Evolutionary conservation across 2,888 invertebrate genomes (phyloP), one percentile per base, ranked within the genome.

Genomic region (Cheiracanthium punctorium): DNA sequence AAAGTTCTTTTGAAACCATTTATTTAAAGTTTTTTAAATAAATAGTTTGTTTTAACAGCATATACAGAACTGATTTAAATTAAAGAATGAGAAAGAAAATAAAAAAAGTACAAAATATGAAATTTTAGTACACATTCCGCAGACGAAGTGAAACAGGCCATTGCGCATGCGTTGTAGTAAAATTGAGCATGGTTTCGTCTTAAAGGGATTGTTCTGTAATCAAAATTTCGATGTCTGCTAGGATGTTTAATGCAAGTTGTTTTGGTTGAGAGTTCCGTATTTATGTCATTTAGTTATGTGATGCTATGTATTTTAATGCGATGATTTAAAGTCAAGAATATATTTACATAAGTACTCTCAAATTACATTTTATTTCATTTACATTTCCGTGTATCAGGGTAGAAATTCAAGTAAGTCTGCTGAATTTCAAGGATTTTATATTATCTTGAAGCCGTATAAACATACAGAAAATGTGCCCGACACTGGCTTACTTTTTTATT

Each of bases 151-250:
- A 85, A 79, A 79, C 72, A 77, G 58, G 33, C 33, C 41, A 74
- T 14, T 85, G 69, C 84, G 84, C 84, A 85, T 85, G 84, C 84
- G 79, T 85, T 70, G 74, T 79, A 52, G 73, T 74, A 74, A 64
- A 79, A 79, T 85, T 85, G 79, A 79, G 84, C 84, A 85, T 85
- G 84, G 84, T 85, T 84, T 79, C 84, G 52, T 77, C 79, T 79
- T 85, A 79, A 79, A 79, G 69, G 14, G 73, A 74, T 69, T 48
- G 52, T 69, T 12, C 30, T 58, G 79, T 79, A 74, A 79, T 77
- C 72, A 84, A 64, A 77, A 77, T 64, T 80, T 33, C 64, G 58
- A 79, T 84, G 69, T 74, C 79, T 58, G 43, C 79, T 79, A 74
- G 20, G 52, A 79, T 85, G 84, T 41, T 12, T 29, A 43, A 43